phyloP scores from a whole-genome alignment of 1,140 invertebrate species.

The Chionoecetes opilio region DNA sequence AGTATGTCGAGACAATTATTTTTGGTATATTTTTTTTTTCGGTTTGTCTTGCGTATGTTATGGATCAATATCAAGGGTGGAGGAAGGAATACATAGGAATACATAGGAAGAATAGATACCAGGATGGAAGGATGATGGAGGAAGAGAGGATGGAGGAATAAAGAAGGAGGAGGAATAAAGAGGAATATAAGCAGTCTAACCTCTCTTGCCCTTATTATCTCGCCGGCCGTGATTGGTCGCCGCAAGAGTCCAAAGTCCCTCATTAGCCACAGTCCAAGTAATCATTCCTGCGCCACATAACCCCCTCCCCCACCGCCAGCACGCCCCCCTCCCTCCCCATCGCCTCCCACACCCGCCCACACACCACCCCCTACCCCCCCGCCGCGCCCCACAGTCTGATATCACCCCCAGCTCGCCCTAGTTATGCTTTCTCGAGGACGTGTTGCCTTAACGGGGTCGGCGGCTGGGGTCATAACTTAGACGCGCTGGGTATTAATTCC shows the following conservation, averaged over 20 bases:
- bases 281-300: constrained; percentile 50
- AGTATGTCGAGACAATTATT: neutral
- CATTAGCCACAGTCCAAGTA: constrained; percentile 65
- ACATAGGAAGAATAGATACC: neutral
- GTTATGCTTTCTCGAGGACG: neutral
- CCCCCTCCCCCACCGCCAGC: neutral
- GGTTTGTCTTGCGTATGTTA: too few relatives aligned
- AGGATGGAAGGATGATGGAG: neutral
- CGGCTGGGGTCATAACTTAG: constrained; percentile 59
- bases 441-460: constrained; percentile 54
- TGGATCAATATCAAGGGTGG: too few relatives aligned
- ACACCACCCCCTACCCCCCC: neutral
- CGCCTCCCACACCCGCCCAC: neutral
- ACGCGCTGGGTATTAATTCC: constrained; percentile 60
- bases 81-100: neutral
- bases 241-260: constrained; percentile 53
- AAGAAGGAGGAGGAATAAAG: constrained; percentile 2
- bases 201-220: constrained; percentile 34
- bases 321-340: neutral
- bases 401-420: neutral
- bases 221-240: constrained; percentile 42
- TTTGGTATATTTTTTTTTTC: too few relatives aligned
- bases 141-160: neutral
- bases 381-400: neutral
- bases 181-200: neutral